Percentiles rank a stretch among this genome's conserved stretches.
Conservation (phyloP, 2,113 vertebrate genomes). For the Aix galericulata region DNA sequence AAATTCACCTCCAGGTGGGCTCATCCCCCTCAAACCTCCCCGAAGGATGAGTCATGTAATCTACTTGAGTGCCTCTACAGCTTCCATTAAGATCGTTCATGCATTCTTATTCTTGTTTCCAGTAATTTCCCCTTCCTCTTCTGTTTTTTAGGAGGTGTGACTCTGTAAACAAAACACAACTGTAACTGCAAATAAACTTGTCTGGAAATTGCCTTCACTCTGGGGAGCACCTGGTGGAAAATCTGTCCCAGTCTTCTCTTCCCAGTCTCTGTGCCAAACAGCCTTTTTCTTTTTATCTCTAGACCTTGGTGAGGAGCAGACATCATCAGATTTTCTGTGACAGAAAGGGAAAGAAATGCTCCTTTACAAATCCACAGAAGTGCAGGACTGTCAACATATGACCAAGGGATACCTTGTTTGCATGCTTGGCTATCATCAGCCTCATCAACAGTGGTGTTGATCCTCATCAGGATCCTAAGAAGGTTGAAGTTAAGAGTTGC, state of each 20-base stretch:
- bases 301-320: not conserved
- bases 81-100: not conserved
- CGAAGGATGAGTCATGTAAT: not conserved
- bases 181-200: not conserved
- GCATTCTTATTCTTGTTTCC: not conserved
- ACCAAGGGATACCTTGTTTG: not conserved
- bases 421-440: not conserved
- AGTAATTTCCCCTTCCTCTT: not conserved
- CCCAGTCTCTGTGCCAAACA: not conserved
- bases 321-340: not conserved
- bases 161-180: not conserved
- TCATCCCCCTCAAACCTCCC: not conserved
- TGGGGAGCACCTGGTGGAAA: not conserved
- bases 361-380: not conserved
- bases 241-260: not conserved
- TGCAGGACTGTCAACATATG: not conserved
- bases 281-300: not conserved
- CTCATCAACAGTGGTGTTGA: not conserved
- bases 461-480: not conserved
- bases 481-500: not conserved
- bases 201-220: not conserved
- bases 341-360: not conserved
- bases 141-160: not conserved
- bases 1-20: rapidly evolving
- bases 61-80: not conserved